A percentile compares a stretch with the other conserved stretches of the same genome.
Conservation (phyloP, 2,888 invertebrate species). For the Sarcophaga carnaria region DNA sequence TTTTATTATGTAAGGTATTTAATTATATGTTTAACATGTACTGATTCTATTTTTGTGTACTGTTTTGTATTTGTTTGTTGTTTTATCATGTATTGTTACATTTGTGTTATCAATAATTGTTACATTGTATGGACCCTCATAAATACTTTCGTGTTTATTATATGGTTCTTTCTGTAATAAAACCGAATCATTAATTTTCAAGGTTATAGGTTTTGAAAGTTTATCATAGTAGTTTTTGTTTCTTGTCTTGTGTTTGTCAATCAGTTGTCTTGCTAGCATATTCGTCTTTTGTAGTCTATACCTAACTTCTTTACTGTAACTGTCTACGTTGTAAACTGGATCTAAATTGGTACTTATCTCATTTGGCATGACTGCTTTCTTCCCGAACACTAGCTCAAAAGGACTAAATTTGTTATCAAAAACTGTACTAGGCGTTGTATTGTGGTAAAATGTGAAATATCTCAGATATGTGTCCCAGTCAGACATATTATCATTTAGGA, state of each 20-base stretch:
- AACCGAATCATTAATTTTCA: too few relatives aligned
- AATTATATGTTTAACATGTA: too few relatives aligned
- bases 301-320: slow-evolving; percentile 20
- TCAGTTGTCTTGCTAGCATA: background rate
- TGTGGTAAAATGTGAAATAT: slow-evolving; percentile 23
- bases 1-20: too few relatives aligned
- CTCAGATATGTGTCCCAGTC: background rate
- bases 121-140: slow-evolving; percentile 12
- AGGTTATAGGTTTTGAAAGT: too few relatives aligned
- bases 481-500: background rate
- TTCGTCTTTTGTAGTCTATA: slow-evolving; percentile 10
- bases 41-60: slow-evolving; percentile 11
- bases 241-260: slow-evolving; percentile 1
- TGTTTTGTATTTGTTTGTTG: slow-evolving; percentile 1
- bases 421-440: background rate
- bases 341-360: slow-evolving; percentile 4
- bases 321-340: slow-evolving; percentile 8
- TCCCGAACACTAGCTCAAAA: slow-evolving; percentile 16
- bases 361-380: background rate
- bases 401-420: slow-evolving; percentile 2
- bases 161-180: too few relatives aligned
- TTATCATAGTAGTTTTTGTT: background rate
- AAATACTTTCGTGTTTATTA: background rate
- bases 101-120: background rate
- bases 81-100: background rate